Percentiles rank a stretch among this genome's conserved stretches.
Evolutionary conservation across 2,113 vertebrate species (phyloP).

Genomic region (Fregata magnificens): DNA sequence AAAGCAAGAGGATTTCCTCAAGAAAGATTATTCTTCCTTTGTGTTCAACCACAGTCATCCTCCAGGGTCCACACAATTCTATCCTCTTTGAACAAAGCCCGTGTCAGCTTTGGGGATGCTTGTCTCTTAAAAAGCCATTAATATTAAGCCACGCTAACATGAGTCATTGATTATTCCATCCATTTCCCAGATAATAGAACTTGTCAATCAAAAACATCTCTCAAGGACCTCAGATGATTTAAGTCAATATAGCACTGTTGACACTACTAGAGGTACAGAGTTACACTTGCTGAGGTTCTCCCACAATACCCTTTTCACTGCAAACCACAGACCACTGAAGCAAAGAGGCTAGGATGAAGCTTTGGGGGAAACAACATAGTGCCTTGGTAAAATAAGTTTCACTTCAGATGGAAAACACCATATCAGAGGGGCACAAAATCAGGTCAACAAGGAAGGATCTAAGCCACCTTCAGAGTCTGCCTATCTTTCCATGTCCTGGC

Average conservation of each 20-base stretch:
- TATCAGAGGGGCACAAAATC: neutral
- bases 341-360: neutral
- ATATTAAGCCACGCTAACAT: neutral
- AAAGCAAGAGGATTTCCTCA: neutral
- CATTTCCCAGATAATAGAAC: neutral
- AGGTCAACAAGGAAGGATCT: neutral
- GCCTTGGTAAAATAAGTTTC: neutral
- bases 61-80: neutral
- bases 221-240: neutral
- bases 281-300: neutral
- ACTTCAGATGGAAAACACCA: neutral
- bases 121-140: neutral
- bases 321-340: neutral
- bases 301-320: neutral
- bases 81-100: neutral
- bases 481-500: neutral
- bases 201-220: neutral
- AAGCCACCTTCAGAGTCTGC: neutral
- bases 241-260: neutral
- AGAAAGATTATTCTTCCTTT: neutral
- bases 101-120: neutral
- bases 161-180: neutral
- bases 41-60: neutral
- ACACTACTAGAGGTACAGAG: neutral
- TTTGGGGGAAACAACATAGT: neutral